A percentile compares a stretch with the other conserved stretches of the same genome.
phyloP scores from a whole-genome alignment of 1,140 invertebrate species.

The Periplaneta americana region DNA sequence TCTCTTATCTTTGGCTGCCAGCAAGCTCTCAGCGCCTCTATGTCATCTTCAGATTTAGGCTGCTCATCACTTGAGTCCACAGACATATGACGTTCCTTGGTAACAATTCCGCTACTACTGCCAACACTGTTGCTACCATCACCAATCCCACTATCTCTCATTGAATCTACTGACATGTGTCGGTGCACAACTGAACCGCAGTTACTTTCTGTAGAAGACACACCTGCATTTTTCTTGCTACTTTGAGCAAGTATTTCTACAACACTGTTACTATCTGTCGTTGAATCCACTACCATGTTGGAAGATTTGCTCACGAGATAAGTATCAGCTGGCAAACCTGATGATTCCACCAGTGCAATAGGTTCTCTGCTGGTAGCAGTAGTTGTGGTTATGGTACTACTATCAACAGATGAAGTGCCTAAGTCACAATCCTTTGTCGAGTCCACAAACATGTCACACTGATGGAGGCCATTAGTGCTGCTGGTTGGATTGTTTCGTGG shows the following conservation, averaged over 20 bases:
- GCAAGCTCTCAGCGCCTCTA: conserved; percentile 20
- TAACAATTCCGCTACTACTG: conserved; percentile 15
- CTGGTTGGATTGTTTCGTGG: background rate
- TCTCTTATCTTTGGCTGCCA: conserved; percentile 53
- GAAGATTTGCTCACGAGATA: background rate
- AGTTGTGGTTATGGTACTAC: too few relatives aligned
- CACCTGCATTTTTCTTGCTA: background rate
- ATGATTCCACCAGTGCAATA: conserved; percentile 1
- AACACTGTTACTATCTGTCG: background rate
- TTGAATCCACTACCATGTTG: background rate
- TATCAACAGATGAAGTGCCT: conserved; percentile 15
- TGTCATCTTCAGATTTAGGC: conserved; percentile 1
- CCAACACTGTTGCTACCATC: conserved; percentile 36
- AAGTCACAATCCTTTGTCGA: background rate
- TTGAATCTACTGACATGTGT: conserved; percentile 48
- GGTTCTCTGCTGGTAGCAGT: background rate
- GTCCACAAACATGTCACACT: background rate
- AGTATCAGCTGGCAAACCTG: background rate
- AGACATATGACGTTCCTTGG: conserved; percentile 23
- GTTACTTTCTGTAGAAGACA: background rate
- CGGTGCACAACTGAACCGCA: conserved; percentile 35
- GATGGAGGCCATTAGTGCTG: background rate
- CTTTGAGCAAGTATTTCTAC: too few relatives aligned
- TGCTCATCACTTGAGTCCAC: conserved; percentile 18
- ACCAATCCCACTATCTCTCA: conserved; percentile 46